A percentile compares a stretch with the other conserved stretches of the same genome.
Evolutionary conservation across 2,888 invertebrate genomes (phyloP).

Genomic region (Ectemnius cavifrons): DNA sequence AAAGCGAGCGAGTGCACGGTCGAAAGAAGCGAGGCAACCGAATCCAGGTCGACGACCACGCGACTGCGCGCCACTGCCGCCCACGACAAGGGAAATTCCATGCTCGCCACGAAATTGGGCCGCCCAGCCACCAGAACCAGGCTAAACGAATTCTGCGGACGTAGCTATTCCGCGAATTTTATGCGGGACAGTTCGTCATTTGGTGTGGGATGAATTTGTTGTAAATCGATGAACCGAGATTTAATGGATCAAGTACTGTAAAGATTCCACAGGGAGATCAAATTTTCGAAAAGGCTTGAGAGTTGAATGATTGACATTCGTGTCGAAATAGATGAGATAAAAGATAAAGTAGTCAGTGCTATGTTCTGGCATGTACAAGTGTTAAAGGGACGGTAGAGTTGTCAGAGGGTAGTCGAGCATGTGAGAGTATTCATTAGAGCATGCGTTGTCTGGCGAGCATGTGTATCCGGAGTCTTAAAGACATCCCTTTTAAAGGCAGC

Average conservation of each 20-base stretch:
- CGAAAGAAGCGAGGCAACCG: conserved; percentile 45
- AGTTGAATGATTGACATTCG: too few species aligned
- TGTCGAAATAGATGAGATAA: too few species aligned
- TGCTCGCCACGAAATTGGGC: conserved; percentile 48
- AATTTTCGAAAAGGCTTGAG: too few species aligned
- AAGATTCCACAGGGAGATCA: too few species aligned
- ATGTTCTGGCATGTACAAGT: too few species aligned
- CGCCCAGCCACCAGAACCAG: conserved; percentile 22
- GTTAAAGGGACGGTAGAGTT: background rate
- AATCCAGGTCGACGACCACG: conserved; percentile 52
- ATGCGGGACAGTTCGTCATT: background rate
- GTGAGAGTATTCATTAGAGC: background rate
- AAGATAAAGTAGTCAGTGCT: too few species aligned
- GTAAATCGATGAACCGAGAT: too few species aligned
- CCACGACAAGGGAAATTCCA: conserved; percentile 38
- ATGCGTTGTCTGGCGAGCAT: conserved; percentile 3
- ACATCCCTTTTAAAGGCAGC: conserved; percentile 18
- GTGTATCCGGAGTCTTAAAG: conserved; percentile 12
- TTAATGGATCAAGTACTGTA: too few species aligned
- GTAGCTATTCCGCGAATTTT: conserved; percentile 5
- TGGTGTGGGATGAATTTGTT: too few species aligned
- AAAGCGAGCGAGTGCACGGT: conserved; percentile 37
- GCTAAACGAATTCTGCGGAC: conserved; percentile 31
- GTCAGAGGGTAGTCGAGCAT: background rate
- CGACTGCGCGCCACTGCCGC: conserved; percentile 48